Evolutionary conservation across 2,797 vertebrate genomes (phyloP).

Genomic region (Arvicola amphibius): DNA sequence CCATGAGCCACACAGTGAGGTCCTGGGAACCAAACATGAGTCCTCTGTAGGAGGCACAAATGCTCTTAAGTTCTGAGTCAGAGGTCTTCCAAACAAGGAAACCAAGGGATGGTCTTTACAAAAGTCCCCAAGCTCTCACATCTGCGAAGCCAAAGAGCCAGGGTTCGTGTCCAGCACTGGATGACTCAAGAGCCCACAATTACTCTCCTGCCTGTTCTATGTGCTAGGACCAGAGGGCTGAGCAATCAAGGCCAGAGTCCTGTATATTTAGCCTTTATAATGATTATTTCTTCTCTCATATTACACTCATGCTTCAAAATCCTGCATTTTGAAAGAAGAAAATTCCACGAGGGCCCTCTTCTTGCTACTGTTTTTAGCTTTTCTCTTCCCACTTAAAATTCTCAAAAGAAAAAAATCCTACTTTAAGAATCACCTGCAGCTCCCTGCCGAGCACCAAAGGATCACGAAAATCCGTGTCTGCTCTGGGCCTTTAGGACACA

Average conservation of each 20-base stretch:
- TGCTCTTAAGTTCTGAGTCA: neutral
- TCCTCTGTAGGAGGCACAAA: neutral
- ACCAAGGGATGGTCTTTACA: neutral
- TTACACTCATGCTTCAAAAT: conserved; percentile 6
- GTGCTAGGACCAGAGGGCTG: neutral
- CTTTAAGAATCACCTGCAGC: neutral
- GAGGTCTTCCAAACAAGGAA: conserved; percentile 42
- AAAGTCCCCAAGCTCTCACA: conserved; percentile 4
- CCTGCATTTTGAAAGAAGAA: neutral
- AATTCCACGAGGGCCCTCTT: neutral
- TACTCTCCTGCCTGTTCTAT: neutral
- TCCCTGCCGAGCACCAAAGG: neutral
- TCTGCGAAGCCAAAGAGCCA: neutral
- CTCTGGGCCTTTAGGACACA: neutral
- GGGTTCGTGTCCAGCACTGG: neutral
- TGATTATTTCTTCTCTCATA: neutral
- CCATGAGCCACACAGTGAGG: no score
- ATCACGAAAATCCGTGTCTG: neutral
- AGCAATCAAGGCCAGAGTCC: neutral
- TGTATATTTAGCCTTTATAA: conserved; percentile 22
- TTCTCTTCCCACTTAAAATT: neutral
- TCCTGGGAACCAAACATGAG: neutral
- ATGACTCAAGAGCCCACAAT: neutral
- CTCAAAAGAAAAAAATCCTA: conserved; percentile 11
- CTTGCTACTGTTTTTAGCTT: neutral